Evolutionary conservation across 2,113 vertebrate species (phyloP), one percentile per base, ranked within the genome.

Genomic region (Grammomys dolichurus): DNA sequence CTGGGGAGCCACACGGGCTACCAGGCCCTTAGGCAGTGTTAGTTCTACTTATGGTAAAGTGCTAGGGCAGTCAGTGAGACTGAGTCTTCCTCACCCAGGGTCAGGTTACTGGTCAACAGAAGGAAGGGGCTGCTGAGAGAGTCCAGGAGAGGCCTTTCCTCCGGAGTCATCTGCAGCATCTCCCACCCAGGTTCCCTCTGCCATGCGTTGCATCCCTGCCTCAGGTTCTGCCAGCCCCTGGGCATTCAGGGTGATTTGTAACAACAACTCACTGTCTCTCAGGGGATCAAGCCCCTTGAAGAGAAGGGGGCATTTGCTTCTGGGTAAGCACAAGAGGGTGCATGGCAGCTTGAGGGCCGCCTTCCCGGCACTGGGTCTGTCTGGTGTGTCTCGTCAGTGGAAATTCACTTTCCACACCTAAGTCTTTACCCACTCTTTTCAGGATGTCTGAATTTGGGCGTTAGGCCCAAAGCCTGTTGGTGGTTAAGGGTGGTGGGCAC

Each of bases 311-410:
- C 77, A 1, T 85, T 85, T 46, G 58, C 48, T 73, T n/a, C 40
- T 76, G 51, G 51, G 60, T 33, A 24, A 90, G 81, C n/a, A 0
- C 5, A 20, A 33, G 16, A 78, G 9, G 36, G 10, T 17, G 0
- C 0, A 0, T 0, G 54, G 65, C 43, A 76, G 0, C 24, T 60
- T 58, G 1, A 48, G 11, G 43, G 58, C n/a, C 0, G 14, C 0
- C 2, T 16, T n/a, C 36, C 3, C 7, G 16, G 31, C 10, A 16
- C 8, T 22, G 8, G 11, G 2, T 51, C 84, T 81, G 48, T 17
- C 22, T n/a, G 13, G 54, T 43, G 7, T 60, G 84, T 51, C 84
- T 69, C 51, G 10, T 67, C 28, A 2, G 63, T 36, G 31, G 28
- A 3, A 2, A 87, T 24, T 54, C 0, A 1, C 40, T 43, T 51